A percentile compares a stretch with the other conserved stretches of the same genome.
phyloP scores from a whole-genome alignment of 2,888 invertebrate genomes.

The Pocota personata region DNA sequence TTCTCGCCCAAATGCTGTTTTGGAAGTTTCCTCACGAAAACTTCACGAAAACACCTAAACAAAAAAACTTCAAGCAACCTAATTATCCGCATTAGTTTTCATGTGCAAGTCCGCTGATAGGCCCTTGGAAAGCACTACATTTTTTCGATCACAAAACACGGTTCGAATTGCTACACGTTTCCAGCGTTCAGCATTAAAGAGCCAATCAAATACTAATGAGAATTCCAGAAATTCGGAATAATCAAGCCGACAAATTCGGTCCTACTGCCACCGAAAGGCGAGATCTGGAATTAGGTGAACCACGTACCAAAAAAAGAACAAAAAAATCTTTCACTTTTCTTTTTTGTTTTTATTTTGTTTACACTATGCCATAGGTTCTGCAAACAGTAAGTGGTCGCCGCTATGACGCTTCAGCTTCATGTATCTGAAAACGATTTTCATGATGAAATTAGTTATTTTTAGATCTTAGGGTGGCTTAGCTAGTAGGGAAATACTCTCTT shows the following conservation, averaged over 20 bases:
- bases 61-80: neutral
- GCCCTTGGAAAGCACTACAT: neutral
- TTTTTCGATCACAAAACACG: neutral
- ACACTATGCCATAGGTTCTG: neutral
- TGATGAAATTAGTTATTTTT: constrained; percentile 36
- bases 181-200: neutral
- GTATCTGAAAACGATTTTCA: constrained; percentile 1
- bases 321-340: constrained; percentile 3
- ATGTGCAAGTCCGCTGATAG: neutral
- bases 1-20: neutral
- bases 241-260: neutral
- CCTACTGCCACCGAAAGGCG: neutral
- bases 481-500: no score
- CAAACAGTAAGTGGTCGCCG: neutral
- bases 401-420: neutral
- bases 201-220: constrained; percentile 1
- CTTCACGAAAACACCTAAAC: neutral
- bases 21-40: constrained; percentile 15
- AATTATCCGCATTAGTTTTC: neutral
- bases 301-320: neutral
- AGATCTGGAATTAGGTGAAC: constrained; percentile 18
- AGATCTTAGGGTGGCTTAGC: neutral
- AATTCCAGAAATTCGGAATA: constrained; percentile 20
- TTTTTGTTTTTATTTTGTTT: neutral
- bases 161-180: constrained; percentile 1